A percentile compares a stretch with the other conserved stretches of the same genome.
phyloP scores from a whole-genome alignment of 2,888 invertebrate genomes.

The Masnerella sp. region DNA sequence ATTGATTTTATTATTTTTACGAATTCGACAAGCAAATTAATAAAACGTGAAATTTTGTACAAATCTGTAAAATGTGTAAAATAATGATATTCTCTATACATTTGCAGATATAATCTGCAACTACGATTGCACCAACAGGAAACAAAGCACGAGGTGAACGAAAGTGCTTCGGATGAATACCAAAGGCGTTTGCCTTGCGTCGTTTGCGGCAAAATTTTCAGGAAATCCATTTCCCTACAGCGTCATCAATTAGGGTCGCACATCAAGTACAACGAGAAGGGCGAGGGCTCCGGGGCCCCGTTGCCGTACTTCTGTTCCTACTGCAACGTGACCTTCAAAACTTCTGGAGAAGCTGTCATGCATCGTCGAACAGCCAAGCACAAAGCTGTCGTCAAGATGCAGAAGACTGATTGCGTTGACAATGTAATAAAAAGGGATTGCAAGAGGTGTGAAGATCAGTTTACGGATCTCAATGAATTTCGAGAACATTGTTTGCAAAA shows the following conservation, averaged over 20 bases:
- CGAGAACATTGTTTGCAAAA: constrained; percentile 81
- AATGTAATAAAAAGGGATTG: constrained; percentile 79
- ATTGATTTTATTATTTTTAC: too few relatives aligned
- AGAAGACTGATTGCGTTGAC: constrained; percentile 31
- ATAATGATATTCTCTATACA: too few relatives aligned
- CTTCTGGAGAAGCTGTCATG: constrained; percentile 81
- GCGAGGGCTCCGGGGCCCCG: constrained; percentile 23
- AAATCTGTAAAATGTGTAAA: too few relatives aligned
- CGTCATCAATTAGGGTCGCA: constrained; percentile 83
- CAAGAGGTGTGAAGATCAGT: constrained; percentile 80
- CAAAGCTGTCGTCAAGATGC: constrained; percentile 79
- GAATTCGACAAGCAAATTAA: too few relatives aligned
- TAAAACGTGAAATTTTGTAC: too few relatives aligned
- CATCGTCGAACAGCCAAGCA: constrained; percentile 85
- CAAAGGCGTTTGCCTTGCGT: constrained; percentile 83
- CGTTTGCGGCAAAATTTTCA: constrained; percentile 81
- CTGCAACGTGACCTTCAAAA: constrained; percentile 83
- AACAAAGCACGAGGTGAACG: constrained; percentile 79
- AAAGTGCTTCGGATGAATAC: constrained; percentile 82
- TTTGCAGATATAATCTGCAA: constrained; percentile 87
- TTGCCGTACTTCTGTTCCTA: constrained; percentile 83
- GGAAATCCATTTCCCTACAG: constrained; percentile 83
- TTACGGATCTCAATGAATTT: constrained; percentile 80
- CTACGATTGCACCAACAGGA: constrained; percentile 81
- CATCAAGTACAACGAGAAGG: constrained; percentile 67